Percentiles rank a stretch among this genome's conserved stretches.
These are phyloP conservation scores for Cephalopterus ornatus DNA, from an alignment of 2,113 vertebrate genomes.

Conservation along the genomic window DNA sequence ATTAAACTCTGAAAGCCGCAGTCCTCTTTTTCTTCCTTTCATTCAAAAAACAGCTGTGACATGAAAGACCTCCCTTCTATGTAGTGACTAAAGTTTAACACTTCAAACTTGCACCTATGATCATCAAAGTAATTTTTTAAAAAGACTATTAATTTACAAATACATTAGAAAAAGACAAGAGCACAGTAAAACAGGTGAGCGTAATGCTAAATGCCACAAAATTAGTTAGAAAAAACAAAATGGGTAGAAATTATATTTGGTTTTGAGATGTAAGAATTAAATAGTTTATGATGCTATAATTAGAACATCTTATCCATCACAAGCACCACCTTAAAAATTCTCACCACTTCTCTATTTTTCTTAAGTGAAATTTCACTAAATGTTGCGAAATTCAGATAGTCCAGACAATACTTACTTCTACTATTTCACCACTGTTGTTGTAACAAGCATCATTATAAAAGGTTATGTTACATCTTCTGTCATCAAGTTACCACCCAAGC, in stretches of 20 bases:
- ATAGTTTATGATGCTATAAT: background rate
- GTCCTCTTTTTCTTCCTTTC: background rate
- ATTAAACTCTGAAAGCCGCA: background rate
- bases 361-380: background rate
- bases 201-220: fast-evolving
- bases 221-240: background rate
- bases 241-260: background rate
- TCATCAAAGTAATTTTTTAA: background rate
- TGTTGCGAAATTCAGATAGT: background rate
- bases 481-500: background rate
- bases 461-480: background rate
- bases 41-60: background rate
- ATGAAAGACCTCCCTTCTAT: background rate
- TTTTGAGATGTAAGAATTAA: background rate
- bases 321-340: background rate
- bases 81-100: background rate
- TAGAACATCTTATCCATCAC: background rate
- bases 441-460: background rate
- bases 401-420: background rate
- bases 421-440: background rate
- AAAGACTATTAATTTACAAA: background rate
- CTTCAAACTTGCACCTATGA: background rate
- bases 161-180: background rate
- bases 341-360: background rate
- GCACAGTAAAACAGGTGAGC: background rate